Evolutionary conservation across 2,797 vertebrate species (phyloP).

Genomic region (Halcyon chelicuti): DNA sequence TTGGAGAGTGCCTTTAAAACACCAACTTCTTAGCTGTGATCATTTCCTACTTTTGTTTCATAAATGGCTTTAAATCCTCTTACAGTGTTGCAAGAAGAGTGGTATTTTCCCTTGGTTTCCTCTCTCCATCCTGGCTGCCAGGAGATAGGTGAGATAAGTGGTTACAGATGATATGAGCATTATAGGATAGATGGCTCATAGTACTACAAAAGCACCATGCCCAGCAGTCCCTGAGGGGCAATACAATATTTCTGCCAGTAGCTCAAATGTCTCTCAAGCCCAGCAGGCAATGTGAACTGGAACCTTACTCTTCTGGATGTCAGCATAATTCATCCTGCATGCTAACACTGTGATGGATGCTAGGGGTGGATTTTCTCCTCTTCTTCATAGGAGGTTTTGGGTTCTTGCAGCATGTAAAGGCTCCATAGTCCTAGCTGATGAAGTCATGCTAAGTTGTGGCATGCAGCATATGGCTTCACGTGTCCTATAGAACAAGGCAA

Average conservation of each 20-base stretch:
- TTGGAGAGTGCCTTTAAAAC: background rate
- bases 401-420: background rate
- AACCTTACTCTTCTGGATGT: background rate
- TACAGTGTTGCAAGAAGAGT: background rate
- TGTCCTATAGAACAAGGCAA: background rate
- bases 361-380: background rate
- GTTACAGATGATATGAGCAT: constrained; percentile 29
- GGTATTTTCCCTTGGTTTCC: background rate
- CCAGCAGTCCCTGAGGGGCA: background rate
- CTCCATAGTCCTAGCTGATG: background rate
- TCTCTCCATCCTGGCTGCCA: background rate
- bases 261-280: constrained; percentile 20
- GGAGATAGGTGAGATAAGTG: constrained; percentile 16
- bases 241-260: background rate
- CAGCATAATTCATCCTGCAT: background rate
- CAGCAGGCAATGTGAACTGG: background rate
- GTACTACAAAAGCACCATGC: background rate
- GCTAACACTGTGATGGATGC: background rate
- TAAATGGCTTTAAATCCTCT: constrained; percentile 22
- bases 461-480: background rate
- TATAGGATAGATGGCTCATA: background rate
- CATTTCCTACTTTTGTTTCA: constrained; percentile 33
- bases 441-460: background rate
- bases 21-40: background rate
- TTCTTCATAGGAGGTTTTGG: background rate